Conservation (phyloP, 1,140 invertebrate species). For the Tetranychus cinnabarinus region DNA sequence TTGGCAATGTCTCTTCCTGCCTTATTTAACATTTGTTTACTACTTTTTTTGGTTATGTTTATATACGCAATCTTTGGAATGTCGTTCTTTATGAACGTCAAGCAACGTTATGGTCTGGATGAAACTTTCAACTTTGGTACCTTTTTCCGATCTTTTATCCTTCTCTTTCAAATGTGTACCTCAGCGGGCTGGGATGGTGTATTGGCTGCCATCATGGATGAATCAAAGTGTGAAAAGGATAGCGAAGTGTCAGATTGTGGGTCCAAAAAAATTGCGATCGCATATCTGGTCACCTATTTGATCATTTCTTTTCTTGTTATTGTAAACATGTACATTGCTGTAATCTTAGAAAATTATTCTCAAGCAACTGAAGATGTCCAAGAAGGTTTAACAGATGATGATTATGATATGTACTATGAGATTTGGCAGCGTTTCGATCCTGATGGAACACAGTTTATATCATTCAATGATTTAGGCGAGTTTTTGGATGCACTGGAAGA, state of each 20-base stretch:
- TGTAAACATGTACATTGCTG: conserved; percentile 98
- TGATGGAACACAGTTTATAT: conserved; percentile 81
- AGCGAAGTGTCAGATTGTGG: conserved; percentile 74
- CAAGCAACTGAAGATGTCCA: conserved; percentile 95
- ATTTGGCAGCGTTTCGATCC: conserved; percentile 97
- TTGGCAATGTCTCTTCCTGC: conserved; percentile 92
- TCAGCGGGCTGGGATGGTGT: conserved; percentile 93
- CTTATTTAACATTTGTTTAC: conserved; percentile 90
- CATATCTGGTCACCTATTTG: conserved; percentile 79
- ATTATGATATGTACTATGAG: conserved; percentile 99
- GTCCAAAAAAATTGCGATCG: conserved; percentile 69
- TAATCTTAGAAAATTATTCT: conserved; percentile 95
- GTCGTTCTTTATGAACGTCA: conserved; percentile 98
- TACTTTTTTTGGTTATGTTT: conserved; percentile 95
- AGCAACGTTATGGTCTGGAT: conserved; percentile 63
- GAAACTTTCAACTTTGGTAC: conserved; percentile 97
- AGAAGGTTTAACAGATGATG: conserved; percentile 89
- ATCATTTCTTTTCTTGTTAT: conserved; percentile 95
- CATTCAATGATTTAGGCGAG: conserved; percentile 72
- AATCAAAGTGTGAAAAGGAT: conserved; percentile 54
- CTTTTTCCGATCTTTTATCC: conserved; percentile 91
- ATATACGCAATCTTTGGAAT: conserved; percentile 98
- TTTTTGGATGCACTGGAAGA: conserved; percentile 83
- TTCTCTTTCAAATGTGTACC: conserved; percentile 93
- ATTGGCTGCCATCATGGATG: conserved; percentile 81